Evolutionary conservation across 1,140 invertebrate species (phyloP), one percentile per base, ranked within the genome.

Genomic region (Carposina sasakii): DNA sequence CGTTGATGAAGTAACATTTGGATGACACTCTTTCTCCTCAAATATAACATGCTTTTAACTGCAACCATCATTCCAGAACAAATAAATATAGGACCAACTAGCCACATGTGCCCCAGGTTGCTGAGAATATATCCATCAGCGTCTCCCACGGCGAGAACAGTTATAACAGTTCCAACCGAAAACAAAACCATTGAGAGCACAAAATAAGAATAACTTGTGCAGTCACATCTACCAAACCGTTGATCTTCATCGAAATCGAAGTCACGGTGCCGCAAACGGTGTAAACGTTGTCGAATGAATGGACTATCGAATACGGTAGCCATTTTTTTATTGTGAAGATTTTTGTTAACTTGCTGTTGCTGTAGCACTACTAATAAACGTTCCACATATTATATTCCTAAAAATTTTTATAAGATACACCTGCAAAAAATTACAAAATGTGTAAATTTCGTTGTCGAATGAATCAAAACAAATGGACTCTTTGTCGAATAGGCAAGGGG

Each of bases 1-100:
- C 89, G 83, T 58, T 90, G 89, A 56, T 89, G 87, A 13, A 90
- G 72, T 26, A 91, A 82, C 87, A 91, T 89, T 69, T 90, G 87
- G 45, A 91, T 89, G 30, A 91, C 86, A 64, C 88, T 90, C 68
- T 90, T 90, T 67, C 88, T 86, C 56, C 90, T 73, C 37, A 91
- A 76, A 71, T 91, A 91, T 23, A 91, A 68, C 78, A 90, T 88
- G 63, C 89, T 90, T 67, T 90, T 91, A 2, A 90, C 88, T 36
- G 89, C 90, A 24, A 91, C 87, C 89, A 91, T 90, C 57, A 90
- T 86, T 40, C 89, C 90, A 28, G 89, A 90, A 76, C 89, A 89
- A 54, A 91, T 90, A 70, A 90, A 90, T 63, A 91, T 88, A 10
- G 90, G 90, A 52, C 90, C 90, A 15, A 91, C 88, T 5, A 91